Base-by-base conservation (phyloP, 2,888 invertebrate species). In the Smittia aterrima region DNA sequence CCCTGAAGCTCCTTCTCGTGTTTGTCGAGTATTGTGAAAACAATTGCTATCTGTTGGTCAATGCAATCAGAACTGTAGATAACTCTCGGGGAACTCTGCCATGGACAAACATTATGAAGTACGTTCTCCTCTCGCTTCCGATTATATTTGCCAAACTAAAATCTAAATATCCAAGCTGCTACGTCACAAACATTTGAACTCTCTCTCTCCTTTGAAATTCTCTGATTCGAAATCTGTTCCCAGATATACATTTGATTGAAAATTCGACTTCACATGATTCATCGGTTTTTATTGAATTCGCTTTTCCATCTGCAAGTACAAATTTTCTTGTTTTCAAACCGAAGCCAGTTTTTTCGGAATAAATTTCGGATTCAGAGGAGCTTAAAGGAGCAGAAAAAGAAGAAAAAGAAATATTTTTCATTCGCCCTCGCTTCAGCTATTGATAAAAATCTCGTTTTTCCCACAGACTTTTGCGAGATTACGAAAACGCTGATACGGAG, bases 21-120 rank as follows among this genome's bases (percentile, higher is more conserved):
- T 99, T 99, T 84, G 96, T 98, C 67, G 99, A 99, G 84, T 99
- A 99, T 83, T 93, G 95, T 13, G 98, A 98, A 80, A 89, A 92
- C 77, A 99, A 99, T 84, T 94, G 96, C 77, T 86, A 93, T 79
- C 88, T 97, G 20, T 87, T 99, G 54, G 90, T 98, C 76, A 91
- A 94, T 79, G 98, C 98, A 16, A 92, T 98, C 74, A 88, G 91
- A 77, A 85, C 89, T 1, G 93, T 96, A 9, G 96, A 96, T 81
- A 87, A 85, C 68, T 85, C 88, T 40, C 88, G 89, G 78, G 87
- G 88, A 79, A 86, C 85, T 77, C 85, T 84, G 76, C 88, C 92
- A 27, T 95, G 95, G 95, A 86, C 87, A 76, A 91, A 91, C 79
- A 85, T 95, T 41, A 87, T 88, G 87, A 87, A 86, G 81, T 83